phyloP scores from a whole-genome alignment of 2,797 vertebrate species.

The Urophycis tenuis region DNA sequence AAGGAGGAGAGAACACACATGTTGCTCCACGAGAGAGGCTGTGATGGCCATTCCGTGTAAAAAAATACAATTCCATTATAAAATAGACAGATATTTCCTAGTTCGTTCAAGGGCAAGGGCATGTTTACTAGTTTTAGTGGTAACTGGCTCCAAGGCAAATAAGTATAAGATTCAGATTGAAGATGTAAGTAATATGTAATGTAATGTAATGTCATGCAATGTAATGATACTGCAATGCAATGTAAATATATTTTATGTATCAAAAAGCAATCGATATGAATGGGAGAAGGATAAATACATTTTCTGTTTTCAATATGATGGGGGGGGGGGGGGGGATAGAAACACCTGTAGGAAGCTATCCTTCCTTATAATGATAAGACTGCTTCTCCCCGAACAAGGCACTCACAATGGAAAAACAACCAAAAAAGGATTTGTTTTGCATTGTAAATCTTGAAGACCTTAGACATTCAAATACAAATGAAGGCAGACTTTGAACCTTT shows the following conservation, averaged over 20 bases:
- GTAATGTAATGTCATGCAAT: too few relatives aligned
- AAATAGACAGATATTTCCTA: neutral
- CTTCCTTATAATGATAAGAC: neutral
- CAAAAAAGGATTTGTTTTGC: neutral
- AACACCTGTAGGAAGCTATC: neutral
- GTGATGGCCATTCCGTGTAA: neutral
- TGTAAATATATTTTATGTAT: neutral
- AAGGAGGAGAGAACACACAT: conserved; percentile 3
- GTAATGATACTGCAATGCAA: too few relatives aligned
- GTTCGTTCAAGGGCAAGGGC: neutral
- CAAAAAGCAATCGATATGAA: too few relatives aligned
- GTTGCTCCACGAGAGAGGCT: neutral
- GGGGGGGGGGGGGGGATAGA: neutral
- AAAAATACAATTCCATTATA: neutral
- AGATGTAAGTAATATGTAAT: too few relatives aligned
- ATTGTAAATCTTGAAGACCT: neutral
- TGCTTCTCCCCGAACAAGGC: neutral
- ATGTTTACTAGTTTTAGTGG: neutral
- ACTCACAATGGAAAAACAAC: neutral
- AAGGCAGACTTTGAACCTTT: neutral
- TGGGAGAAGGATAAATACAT: too few relatives aligned
- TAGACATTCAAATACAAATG: neutral
- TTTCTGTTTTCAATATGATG: too few relatives aligned
- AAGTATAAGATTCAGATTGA: too few relatives aligned
- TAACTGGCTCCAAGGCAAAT: neutral